Base-by-base conservation (phyloP, 1,140 invertebrate species). In the Ceratoteleas bidentatus region DNA sequence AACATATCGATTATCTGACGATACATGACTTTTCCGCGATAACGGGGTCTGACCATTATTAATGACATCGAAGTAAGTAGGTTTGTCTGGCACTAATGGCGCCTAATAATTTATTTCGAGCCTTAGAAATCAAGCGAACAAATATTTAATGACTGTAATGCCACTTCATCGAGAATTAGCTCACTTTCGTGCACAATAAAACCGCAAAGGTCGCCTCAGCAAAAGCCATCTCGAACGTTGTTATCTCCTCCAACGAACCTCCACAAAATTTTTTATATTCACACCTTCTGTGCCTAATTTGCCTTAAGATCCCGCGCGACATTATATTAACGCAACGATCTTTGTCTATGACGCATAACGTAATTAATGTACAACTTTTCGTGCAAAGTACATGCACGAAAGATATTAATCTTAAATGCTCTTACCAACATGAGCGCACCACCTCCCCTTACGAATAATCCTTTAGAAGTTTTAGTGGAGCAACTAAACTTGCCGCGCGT, bases 391-490 rank as follows among this genome's bases (percentile, higher is more conserved):
- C 70, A 68, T 75, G 81, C 75, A 72, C 70, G 52, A 79, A 83
- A 75, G 81, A 83, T 83, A 83, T 83, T 76, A 83, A 83, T 83
- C 81, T 83, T 79, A 79, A 83, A 75, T 78, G 81, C 56, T 83
- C 64, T 72, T 75, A 69, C 70, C 53, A 70, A 78, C 69, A 75
- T 70, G 61, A 72, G 65, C 24, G 24, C 24, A 76, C 80, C 74
- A 54, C 68, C 54, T 60, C 14, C 65, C 61, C 24, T 24, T 70
- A 76, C 73, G 73, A 74, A 77, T 72, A 73, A 77, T 83, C 74
- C 70, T 77, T 83, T 74, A 65, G 16, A 68, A 77, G 69, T 74
- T 77, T 77, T 69, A 74, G 80, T 83, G 54, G 66, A 72, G 57
- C 73, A 69, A 74, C 73, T 78, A 73, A 68, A 72, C 68, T 82